Base-by-base conservation (phyloP, 2,113 vertebrate species). In the Elephantulus edwardii region DNA sequence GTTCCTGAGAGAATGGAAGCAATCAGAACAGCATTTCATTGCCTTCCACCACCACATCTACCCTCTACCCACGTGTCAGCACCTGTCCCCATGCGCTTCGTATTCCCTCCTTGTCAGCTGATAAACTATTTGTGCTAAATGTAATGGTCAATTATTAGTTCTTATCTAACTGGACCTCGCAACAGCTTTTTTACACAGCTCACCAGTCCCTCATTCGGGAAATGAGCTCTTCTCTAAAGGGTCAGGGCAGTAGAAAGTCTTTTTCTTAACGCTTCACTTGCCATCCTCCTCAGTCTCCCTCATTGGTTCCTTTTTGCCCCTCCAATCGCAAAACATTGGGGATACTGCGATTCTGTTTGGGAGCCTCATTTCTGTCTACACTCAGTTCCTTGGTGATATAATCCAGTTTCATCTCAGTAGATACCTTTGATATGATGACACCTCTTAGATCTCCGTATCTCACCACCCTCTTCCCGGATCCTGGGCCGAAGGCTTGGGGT, bases 1-100 rank as follows among this genome's bases (percentile, higher is more conserved):
- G 89, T 91, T 58, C 40, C 22, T 42, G 75, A 90, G 70, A 62
- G 81, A 83, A 83, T 40, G 12, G n/a, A 94, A 68, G 46, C 48
- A 62, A 50, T 83, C n/a, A 19, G 12, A 72, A 75, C 5, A 70
- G 46, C 56, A 6, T 80, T 92, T 88, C 54, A 22, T 85, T 19
- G 70, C 28, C 56, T 50, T 46, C 52, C 30, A n/a, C 28, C 20
- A 60, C 68, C 62, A 48, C 20, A 64, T n/a, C 46, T 46, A 38
- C 72, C 35, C 4, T n/a, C 46, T 46, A 38, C 72, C 35, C 4
- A 22, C 46, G 5, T 14, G 30, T 44, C 11, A 72, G 26, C 70
- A 72, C 30, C 40, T 44, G 26, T 30, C 12, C 70, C 26, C 44
- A 46, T 74, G 42, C 33, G 8, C 71, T 28, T n/a, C 62, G 35